Base-by-base conservation (phyloP, 2,113 vertebrate genomes). In the Scomber scombrus region DNA sequence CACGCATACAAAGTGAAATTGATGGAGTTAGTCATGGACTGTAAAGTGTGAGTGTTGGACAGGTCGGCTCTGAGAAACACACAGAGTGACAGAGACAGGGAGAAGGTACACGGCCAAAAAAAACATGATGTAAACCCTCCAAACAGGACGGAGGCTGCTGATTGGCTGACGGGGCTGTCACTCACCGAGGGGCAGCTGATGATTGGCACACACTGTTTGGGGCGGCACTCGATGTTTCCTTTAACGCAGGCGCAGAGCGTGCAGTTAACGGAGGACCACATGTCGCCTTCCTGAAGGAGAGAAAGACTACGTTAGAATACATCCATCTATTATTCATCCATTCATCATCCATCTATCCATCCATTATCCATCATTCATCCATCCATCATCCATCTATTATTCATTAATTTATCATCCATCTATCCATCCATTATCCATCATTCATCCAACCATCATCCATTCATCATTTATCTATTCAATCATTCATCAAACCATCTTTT, bases 251-350 rank as follows among this genome's bases (percentile, higher is more conserved):
- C 96, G 78, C 98, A 99, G 78, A 99, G 96, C 63, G 97, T 96
- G 74, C 98, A 99, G 94, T 99, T 99, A 15, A 96, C 92, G 0
- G 97, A 98, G 1, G 98, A 97, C 98, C 98, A 99, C 95, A 97
- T 97, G 94, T 99, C 98, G 72, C 97, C 97, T 85, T 99, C 97
- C 98, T 99, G 71, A 12, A 55, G 76, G 21, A n/a, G 51, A 57
- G 14, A 71, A 7, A 58, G n/a, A 14, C 14, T 16, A 34, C 13
- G 31, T 68, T 31, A 75, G 55, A n/a, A 55, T 0, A 64, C 49
- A 23, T 16, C n/a, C 15, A 1, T 23, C 18, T 7, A 0, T 18
- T 8, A 26, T 2, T 26, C 21, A 34, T 60, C 14, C 0, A 16
- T 40, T 4, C 14, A 43, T 60, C 12, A 14, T 34, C 5, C 23